These are phyloP conservation scores for Capitulum mitella DNA, from an alignment of 2,888 invertebrate species.

Conservation along the genomic window DNA sequence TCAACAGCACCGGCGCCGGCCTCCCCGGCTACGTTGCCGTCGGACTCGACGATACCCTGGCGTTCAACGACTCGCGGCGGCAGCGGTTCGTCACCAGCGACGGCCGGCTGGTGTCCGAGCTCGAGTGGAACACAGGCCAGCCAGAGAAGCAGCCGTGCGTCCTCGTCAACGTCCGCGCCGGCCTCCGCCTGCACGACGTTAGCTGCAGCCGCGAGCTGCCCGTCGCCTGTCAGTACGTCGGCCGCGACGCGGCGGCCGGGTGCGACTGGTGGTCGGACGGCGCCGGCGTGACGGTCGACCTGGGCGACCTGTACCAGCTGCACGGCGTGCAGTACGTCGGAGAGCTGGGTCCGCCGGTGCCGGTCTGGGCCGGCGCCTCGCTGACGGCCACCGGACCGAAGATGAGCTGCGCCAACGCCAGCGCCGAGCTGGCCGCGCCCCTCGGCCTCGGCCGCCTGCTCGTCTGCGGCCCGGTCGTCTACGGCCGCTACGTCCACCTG, in stretches of 20 bases:
- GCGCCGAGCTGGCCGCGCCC: background rate
- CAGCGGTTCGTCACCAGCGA: background rate
- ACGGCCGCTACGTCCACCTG: constrained; percentile 2
- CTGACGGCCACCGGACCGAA: background rate
- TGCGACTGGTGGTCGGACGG: background rate
- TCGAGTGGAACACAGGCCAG: background rate
- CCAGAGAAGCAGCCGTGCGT: background rate
- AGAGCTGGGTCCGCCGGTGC: background rate
- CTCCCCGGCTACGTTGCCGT: no score
- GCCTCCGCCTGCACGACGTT: background rate
- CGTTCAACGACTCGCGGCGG: no score
- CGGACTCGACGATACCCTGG: background rate
- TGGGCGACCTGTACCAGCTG: background rate
- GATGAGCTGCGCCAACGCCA: background rate
- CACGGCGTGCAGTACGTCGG: background rate
- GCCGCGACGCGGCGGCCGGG: background rate
- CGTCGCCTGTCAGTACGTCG: background rate
- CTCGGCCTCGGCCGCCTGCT: background rate
- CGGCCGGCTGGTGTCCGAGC: background rate
- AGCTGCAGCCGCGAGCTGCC: background rate
- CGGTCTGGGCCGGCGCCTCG: background rate
- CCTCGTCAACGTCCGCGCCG: background rate
- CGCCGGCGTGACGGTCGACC: background rate
- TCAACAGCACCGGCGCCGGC: no score
- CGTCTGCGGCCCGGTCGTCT: background rate